Evolutionary conservation across 1,140 invertebrate species (phyloP), one percentile per base, ranked within the genome.

Genomic region (Hylaeus volcanicus): DNA sequence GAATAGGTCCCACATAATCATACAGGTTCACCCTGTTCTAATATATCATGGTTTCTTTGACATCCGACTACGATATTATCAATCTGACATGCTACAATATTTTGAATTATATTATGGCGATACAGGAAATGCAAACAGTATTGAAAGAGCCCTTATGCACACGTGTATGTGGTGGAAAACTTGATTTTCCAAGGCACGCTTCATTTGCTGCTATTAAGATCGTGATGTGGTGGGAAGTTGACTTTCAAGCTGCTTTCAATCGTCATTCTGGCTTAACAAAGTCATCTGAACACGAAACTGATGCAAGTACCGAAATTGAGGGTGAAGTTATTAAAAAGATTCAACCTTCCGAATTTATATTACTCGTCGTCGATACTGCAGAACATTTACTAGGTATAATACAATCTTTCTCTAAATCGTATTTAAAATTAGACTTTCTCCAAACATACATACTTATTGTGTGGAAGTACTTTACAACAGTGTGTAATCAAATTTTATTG

Each of bases 171-270:
- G 96, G 96, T 41, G 96, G 96, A 0, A 94, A 95, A 81, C 89
- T 97, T 53, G 96, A 97, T 93, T 97, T 97, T 92, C 96, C 96
- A 0, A 94, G 96, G 63, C 96, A 95, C 89, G 96, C 96, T 5
- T 97, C 96, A 5, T 97, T 97, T 94, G 96, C 96, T 12, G 94
- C 96, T 8, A 95, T 96, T 48, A 97, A 97, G 94, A 94, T 97
- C 74, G 96, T 97, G 3, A 91, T 95, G 1, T 97, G 96, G 96
- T 95, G 96, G 93, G 96, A 96, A 92, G 95, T 95, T 68, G 95
- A 96, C 84, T 96, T 95, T 83, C 85, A 93, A 12, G 94, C 95
- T 61, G 95, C 95, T 55, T 95, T 95, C 72, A 92, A 91, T 58
- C 78, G 81, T 3, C 72, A 90, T 1, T 96, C 95, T 0, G 95